Conservation (phyloP, 2,888 invertebrate genomes). For the Sinodicranocentrus sp. region DNA sequence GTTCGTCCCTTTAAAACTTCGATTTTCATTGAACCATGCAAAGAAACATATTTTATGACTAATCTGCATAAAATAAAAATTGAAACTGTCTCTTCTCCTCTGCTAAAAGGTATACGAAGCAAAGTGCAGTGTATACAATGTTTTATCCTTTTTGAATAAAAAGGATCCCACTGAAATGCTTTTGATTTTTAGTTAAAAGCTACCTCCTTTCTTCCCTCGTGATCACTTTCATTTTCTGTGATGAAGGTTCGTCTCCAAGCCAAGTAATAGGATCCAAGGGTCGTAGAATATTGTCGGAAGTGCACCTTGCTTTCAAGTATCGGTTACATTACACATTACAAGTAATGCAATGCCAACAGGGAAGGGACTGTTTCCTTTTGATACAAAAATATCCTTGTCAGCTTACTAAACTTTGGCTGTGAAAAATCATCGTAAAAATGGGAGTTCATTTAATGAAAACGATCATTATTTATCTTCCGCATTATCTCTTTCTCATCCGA, state of each 20-base stretch:
- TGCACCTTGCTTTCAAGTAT: conserved; percentile 25
- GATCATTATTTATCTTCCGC: conserved; percentile 59
- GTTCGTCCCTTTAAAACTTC: conserved; percentile 26
- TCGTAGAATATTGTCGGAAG: conserved; percentile 10
- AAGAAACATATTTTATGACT: conserved; percentile 11
- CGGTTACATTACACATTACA: neutral
- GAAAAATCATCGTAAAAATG: conserved; percentile 23
- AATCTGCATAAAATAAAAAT: conserved; percentile 55
- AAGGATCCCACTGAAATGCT: no score
- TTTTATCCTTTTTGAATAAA: no score
- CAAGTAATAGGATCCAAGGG: conserved; percentile 12
- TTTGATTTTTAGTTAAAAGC: no score
- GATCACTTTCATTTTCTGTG: conserved; percentile 17
- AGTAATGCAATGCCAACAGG: neutral
- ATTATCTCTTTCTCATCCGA: neutral
- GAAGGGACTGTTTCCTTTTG: neutral
- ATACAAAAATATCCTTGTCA: neutral
- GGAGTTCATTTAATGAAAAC: conserved; percentile 46
- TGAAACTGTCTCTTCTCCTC: neutral
- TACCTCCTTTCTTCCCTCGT: neutral
- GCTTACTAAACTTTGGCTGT: neutral
- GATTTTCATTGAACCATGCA: conserved; percentile 16
- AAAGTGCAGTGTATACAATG: conserved; percentile 15
- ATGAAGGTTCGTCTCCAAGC: neutral
- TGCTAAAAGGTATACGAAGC: neutral